Percentiles rank a stretch among this genome's conserved stretches.
These are phyloP conservation scores for Acromyrmex charruanus DNA, from an alignment of 1,140 invertebrate genomes.

Conservation along the genomic window DNA sequence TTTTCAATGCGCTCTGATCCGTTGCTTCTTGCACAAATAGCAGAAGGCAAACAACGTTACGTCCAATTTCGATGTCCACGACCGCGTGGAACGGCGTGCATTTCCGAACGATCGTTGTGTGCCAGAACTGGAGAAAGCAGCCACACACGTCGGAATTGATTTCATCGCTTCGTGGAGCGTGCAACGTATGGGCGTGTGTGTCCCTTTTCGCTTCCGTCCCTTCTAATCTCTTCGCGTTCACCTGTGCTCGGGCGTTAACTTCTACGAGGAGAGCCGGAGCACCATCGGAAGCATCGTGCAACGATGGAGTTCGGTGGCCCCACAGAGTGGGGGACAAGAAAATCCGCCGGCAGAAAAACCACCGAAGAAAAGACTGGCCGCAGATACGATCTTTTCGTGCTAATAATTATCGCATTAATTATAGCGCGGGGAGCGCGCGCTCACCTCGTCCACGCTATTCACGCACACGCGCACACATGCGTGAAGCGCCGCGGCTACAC, in stretches of 20 bases:
- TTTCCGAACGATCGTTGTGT: conserved; percentile 67
- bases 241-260: conserved; percentile 58
- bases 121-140: conserved; percentile 63
- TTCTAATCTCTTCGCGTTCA: conserved; percentile 50
- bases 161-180: conserved; percentile 66
- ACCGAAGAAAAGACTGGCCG: conserved; percentile 75
- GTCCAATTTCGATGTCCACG: conserved; percentile 60
- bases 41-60: conserved; percentile 36
- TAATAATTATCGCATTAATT: conserved; percentile 80
- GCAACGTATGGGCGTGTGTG: conserved; percentile 48
- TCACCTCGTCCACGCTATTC: conserved; percentile 70
- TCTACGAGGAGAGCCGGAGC: not conserved
- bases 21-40: conserved; percentile 56
- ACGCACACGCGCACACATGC: conserved; percentile 50
- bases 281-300: conserved; percentile 33
- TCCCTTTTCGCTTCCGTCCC: conserved; percentile 59
- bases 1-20: conserved; percentile 57
- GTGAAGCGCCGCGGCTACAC: conserved; percentile 24
- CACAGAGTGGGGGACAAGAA: conserved; percentile 70
- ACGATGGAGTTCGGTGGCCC: conserved; percentile 71
- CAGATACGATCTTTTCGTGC: conserved; percentile 78
- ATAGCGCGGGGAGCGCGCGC: conserved; percentile 64
- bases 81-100: conserved; percentile 51
- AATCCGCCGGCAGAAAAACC: conserved; percentile 69
- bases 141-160: conserved; percentile 67